A percentile compares a stretch with the other conserved stretches of the same genome.
Evolutionary conservation across 2,797 vertebrate species (phyloP).

Genomic region (Pteropus rufus): DNA sequence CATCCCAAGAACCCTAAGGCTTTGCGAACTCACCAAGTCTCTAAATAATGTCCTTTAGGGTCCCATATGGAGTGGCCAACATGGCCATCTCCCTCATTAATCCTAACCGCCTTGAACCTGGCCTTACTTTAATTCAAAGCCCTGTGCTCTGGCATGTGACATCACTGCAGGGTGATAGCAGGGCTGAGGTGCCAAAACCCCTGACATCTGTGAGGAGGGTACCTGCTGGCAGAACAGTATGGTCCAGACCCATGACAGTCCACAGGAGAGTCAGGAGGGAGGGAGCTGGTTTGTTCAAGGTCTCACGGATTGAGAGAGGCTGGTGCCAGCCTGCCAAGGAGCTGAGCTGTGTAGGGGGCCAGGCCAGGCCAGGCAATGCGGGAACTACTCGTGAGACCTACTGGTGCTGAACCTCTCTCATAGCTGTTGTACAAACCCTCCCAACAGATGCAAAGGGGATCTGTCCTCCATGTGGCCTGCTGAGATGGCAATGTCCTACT

Average conservation of each 20-base stretch:
- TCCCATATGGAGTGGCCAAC: background rate
- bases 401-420: background rate
- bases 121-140: background rate
- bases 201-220: background rate
- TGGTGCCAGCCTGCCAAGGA: background rate
- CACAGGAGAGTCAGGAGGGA: background rate
- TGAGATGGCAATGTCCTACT: background rate
- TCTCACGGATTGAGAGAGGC: background rate
- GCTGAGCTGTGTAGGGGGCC: background rate
- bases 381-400: background rate
- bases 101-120: background rate
- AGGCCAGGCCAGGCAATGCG: background rate
- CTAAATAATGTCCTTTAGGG: background rate
- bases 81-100: background rate
- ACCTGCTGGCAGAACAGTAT: background rate
- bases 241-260: background rate
- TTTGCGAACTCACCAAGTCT: background rate
- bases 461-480: background rate
- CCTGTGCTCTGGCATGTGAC: background rate
- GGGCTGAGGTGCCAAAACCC: background rate
- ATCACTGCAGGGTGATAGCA: background rate
- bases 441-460: background rate
- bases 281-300: background rate
- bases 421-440: background rate
- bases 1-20: background rate